Conservation (phyloP, 2,888 invertebrate genomes). For the Hyles lineata region DNA sequence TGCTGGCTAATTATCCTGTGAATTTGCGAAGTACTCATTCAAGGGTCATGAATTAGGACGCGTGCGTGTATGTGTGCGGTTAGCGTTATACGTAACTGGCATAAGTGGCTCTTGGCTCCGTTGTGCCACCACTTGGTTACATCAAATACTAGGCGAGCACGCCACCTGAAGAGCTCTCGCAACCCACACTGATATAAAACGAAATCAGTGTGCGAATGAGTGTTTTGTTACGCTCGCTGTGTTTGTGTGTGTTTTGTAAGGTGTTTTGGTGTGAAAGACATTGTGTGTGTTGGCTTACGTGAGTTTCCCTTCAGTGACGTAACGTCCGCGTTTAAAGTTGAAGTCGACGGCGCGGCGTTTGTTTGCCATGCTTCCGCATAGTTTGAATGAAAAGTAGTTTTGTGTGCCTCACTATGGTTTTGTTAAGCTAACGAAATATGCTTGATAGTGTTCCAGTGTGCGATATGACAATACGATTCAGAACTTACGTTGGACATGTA, state of each 20-base stretch:
- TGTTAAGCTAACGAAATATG: constrained; percentile 66
- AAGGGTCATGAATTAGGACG: constrained; percentile 72
- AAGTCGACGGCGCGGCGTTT: constrained; percentile 59
- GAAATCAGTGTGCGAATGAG: constrained; percentile 49
- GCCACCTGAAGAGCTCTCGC: constrained; percentile 52
- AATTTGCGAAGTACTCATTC: constrained; percentile 77
- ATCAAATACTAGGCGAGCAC: constrained; percentile 70
- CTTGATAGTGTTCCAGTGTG: constrained; percentile 57
- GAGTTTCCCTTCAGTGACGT: constrained; percentile 64
- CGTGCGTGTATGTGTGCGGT: constrained; percentile 56
- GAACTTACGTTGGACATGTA: constrained; percentile 56
- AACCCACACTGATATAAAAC: constrained; percentile 53
- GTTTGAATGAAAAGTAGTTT: constrained; percentile 73
- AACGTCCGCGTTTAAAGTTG: constrained; percentile 62
- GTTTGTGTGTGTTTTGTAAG: constrained; percentile 43
- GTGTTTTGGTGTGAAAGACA: constrained; percentile 39
- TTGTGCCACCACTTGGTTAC: constrained; percentile 75
- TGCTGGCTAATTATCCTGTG: constrained; percentile 80
- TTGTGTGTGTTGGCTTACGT: constrained; percentile 52
- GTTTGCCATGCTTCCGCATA: constrained; percentile 65
- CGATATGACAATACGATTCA: constrained; percentile 50
- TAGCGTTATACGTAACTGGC: constrained; percentile 64
- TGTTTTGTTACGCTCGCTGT: constrained; percentile 45
- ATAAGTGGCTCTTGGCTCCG: constrained; percentile 63
- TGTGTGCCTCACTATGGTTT: constrained; percentile 58